Evolutionary conservation across 2,797 vertebrate genomes (phyloP), one percentile per base, ranked within the genome.

Genomic region (Coregonus ussuriensis): DNA sequence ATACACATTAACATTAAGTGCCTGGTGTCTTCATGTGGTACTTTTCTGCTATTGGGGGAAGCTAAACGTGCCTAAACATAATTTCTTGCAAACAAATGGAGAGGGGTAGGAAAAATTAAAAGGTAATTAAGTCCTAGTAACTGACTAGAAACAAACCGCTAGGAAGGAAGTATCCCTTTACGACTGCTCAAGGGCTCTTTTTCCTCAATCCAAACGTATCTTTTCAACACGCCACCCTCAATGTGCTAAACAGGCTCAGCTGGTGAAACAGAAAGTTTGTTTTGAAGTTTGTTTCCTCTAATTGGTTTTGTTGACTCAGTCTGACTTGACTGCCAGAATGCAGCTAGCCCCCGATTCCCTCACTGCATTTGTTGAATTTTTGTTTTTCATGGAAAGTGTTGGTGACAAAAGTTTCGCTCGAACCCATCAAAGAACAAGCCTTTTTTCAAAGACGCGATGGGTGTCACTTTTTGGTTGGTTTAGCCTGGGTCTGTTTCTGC

Each of bases 271-370:
- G 7, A 83, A 78, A 74, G 76, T 81, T 83, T 88, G 83, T 88
- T 88, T 87, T 86, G 79, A 89, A 89, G 82, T n/a, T n/a, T n/a
- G n/a, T n/a, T n/a, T 47, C 21, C 74, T 84, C 77, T 80, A 89
- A 88, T 82, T 83, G 77, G 78, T 83, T 76, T 80, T 80, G 72
- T 81, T 89, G 86, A 88, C 84, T 90, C 86, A 85, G 37, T 74
- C 41, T 1, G 4, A 81, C 70, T 81, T 67, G 76, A 80, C 75
- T 79, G 83, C 81, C 76, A 88, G 80, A 78, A 81, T 72, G 72
- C 79, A 78, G 15, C 35, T 71, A 63, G 31, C 41, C 75, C 67
- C 70, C 74, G 31, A 77, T 75, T 52, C 72, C 41, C 33, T 81
- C 62, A 47, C 9, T 15, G 13, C 51, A 74, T 79, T 82, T 79